Evolutionary conservation across 2,888 invertebrate species (phyloP), one percentile per base, ranked within the genome.

Genomic region (Minunthozetes semirufus): DNA sequence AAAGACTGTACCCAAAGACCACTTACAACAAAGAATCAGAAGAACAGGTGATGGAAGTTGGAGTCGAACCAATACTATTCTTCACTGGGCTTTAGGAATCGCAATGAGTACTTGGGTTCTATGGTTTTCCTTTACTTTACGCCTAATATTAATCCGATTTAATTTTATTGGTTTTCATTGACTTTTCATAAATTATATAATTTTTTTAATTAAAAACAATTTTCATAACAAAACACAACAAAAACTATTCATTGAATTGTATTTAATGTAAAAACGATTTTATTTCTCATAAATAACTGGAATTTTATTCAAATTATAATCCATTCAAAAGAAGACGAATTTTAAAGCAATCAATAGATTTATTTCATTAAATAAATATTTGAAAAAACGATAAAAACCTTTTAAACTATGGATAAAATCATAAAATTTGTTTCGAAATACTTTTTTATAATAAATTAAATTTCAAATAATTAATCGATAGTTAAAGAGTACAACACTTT

Each of bases 31-130:
- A 17, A 78, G 83, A 73, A 80, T 79, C 73, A 63, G 78, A 38
- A 78, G 82, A 50, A 83, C 83, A 27, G 83, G 92, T 0, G 90
- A 92, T 53, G 48, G 19, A 22, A 48, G 15, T 15, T 27, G 6
- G n/a, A 15, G 98, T 76, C 8, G 2, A 1, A 27, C 19, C 15
- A 70, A 70, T 25, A 22, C 25, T 9, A 25, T 70, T 8, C 15
- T 48, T 46, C 46, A 70, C 46, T 25, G 46, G 42, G 11, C 25
- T 1, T 13, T 66, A 3, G 66, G 66, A 66, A 66, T 42, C 3
- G 66, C 19, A 3, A 17, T 29, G 9, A 22, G 38, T 2, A 66
- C 66, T 66, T 66, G 66, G 66, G 15, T 66, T 13, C 3, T 66
- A 11, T 66, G 66, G 66, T 42, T 42, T 42, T 13, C 19, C 3